A percentile compares a stretch with the other conserved stretches of the same genome.
Conservation (phyloP, 2,888 invertebrate species). For the Acanthosoma haemorrhoidale region DNA sequence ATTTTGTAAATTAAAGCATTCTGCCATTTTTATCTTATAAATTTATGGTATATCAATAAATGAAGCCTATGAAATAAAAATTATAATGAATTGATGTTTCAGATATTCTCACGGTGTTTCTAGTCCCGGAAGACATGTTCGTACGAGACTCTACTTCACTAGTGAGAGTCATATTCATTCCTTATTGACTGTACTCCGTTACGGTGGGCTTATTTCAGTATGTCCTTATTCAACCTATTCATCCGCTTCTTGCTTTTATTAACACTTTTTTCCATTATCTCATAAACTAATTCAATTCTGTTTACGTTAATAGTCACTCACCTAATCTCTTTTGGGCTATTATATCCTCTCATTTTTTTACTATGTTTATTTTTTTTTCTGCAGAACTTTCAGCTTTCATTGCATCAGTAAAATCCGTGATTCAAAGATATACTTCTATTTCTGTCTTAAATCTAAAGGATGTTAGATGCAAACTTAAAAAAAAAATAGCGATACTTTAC, state of each 20-base stretch:
- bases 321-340: conserved; percentile 1
- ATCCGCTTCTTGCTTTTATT: not conserved
- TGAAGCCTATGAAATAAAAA: too few relatives aligned
- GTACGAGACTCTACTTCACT: conserved; percentile 98
- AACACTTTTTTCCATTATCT: not conserved
- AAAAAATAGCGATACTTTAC: too few relatives aligned
- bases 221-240: not conserved
- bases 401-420: too few relatives aligned
- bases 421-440: too few relatives aligned
- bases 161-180: conserved; percentile 99
- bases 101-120: conserved; percentile 96
- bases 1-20: too few relatives aligned
- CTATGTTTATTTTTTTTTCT: not conserved
- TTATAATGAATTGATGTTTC: too few relatives aligned
- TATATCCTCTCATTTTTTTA: not conserved
- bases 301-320: not conserved
- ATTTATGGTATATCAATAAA: too few relatives aligned
- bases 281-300: too few relatives aligned
- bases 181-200: conserved; percentile 87
- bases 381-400: not conserved
- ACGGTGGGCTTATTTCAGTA: conserved; percentile 68
- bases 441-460: too few relatives aligned
- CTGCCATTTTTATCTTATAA: too few relatives aligned
- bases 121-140: conserved; percentile 94
- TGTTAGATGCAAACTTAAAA: too few relatives aligned